phyloP scores from a whole-genome alignment of 2,113 vertebrate genomes.

The Neolamprologus hecqui region DNA sequence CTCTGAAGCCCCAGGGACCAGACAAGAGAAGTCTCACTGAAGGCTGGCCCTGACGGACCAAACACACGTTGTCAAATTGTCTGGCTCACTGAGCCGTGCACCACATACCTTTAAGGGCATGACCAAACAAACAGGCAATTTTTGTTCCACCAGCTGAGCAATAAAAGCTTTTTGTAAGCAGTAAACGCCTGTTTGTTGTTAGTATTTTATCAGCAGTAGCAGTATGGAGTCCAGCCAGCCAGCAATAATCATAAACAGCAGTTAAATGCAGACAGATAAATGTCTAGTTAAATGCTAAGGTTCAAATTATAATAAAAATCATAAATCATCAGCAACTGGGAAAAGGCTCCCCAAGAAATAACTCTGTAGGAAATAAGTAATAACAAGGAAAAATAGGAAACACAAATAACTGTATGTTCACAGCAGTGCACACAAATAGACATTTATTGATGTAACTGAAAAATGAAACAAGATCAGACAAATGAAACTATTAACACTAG shows the following conservation, averaged over 20 bases:
- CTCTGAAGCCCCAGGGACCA: not conserved
- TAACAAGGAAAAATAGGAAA: not conserved
- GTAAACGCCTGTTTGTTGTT: not conserved
- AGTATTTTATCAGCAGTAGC: not conserved
- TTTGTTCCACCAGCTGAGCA: not conserved
- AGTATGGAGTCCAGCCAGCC: not conserved
- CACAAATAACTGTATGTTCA: not conserved
- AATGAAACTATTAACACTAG: not conserved
- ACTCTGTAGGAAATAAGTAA: not conserved
- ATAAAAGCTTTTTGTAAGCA: not conserved
- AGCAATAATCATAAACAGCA: not conserved
- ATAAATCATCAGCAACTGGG: not conserved
- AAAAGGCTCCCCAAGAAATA: not conserved
- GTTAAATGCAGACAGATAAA: not conserved
- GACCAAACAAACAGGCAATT: not conserved
- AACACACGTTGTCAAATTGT: not conserved
- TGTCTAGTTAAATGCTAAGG: not conserved
- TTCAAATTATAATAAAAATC: not conserved
- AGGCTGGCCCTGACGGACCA: not conserved
- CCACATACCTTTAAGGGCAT: not conserved
- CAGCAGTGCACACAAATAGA: not conserved
- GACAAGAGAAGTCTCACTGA: not conserved
- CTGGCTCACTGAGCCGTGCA: not conserved
- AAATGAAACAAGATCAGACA: not conserved
- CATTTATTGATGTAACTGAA: not conserved